Conservation (phyloP, 2,888 invertebrate species). For the Hydrotaea cyrtoneurina region DNA sequence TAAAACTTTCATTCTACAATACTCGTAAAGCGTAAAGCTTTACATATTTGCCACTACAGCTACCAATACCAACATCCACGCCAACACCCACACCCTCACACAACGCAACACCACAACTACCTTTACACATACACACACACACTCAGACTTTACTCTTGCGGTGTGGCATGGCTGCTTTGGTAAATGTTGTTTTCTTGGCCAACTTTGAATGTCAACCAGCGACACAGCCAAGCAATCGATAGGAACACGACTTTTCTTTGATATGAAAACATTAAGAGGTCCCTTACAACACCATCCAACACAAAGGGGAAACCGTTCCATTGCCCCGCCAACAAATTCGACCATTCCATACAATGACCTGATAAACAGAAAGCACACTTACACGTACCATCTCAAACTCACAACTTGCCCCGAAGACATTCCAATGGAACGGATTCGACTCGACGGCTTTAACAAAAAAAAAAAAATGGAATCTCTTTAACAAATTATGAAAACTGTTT, state of each 20-base stretch:
- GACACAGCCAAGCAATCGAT: conserved; percentile 54
- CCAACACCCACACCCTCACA: not conserved
- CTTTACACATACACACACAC: not conserved
- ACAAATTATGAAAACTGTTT: not conserved
- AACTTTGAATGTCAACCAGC: conserved; percentile 59
- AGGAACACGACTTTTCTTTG: conserved; percentile 7
- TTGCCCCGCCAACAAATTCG: not conserved
- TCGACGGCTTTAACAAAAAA: not conserved
- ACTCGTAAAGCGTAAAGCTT: not conserved
- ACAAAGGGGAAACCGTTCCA: not conserved
- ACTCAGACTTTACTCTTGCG: not conserved
- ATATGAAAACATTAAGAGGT: conserved; percentile 44
- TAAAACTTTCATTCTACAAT: conserved; percentile 13
- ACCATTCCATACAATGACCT: not conserved
- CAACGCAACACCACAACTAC: not conserved
- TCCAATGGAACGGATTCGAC: not conserved
- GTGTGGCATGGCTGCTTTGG: conserved; percentile 2
- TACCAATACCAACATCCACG: not conserved
- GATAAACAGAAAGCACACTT: not conserved
- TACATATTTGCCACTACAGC: conserved; percentile 10
- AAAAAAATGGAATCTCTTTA: not conserved
- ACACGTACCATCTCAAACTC: not conserved
- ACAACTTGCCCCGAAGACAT: not conserved
- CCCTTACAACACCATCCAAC: not conserved
- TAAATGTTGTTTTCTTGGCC: conserved; percentile 50